These are phyloP conservation scores for Taurulus bubalis DNA, from an alignment of 2,113 vertebrate genomes.

Conservation along the genomic window DNA sequence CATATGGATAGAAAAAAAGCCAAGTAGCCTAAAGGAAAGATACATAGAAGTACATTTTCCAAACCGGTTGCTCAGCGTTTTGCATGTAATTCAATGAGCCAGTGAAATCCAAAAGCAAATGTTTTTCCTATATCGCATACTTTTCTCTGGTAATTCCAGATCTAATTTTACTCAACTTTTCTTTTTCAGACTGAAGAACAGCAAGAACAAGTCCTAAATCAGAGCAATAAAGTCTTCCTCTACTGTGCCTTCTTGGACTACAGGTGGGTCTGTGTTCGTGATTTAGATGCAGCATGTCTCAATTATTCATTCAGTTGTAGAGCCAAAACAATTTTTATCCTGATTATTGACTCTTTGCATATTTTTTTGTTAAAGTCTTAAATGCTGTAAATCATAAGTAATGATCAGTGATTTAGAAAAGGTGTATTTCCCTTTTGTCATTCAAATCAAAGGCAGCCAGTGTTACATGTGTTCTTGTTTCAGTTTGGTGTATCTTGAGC, in stretches of 20 bases:
- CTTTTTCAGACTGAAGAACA: conserved; percentile 87
- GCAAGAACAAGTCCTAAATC: conserved; percentile 83
- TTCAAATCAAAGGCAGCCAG: conserved; percentile 50
- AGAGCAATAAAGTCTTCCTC: conserved; percentile 88
- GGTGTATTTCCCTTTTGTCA: conserved; percentile 24
- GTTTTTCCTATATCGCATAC: conserved; percentile 22
- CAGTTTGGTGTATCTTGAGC: conserved; percentile 43
- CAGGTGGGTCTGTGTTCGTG: conserved; percentile 83
- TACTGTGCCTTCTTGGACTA: conserved; percentile 97
- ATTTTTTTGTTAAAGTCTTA: conserved; percentile 4
- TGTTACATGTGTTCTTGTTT: conserved; percentile 33
- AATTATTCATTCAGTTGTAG: conserved; percentile 34
- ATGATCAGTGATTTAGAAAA: conserved; percentile 33
- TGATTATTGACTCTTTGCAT: conserved; percentile 25
- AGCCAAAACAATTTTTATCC: conserved; percentile 32
- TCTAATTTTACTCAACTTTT: conserved; percentile 21
- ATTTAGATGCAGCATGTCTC: conserved; percentile 16
- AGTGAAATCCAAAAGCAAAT: conserved; percentile 7
- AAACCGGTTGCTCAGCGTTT: conserved; percentile 22
- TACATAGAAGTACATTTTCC: conserved; percentile 25
- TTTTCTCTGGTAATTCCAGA: not conserved
- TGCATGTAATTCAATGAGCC: conserved; percentile 14
- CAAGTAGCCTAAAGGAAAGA: conserved; percentile 13
- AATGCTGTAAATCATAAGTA: conserved; percentile 37
- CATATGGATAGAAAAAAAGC: conserved; percentile 21